phyloP scores from a whole-genome alignment of 2,888 invertebrate species.

The Heliothis peltigera region DNA sequence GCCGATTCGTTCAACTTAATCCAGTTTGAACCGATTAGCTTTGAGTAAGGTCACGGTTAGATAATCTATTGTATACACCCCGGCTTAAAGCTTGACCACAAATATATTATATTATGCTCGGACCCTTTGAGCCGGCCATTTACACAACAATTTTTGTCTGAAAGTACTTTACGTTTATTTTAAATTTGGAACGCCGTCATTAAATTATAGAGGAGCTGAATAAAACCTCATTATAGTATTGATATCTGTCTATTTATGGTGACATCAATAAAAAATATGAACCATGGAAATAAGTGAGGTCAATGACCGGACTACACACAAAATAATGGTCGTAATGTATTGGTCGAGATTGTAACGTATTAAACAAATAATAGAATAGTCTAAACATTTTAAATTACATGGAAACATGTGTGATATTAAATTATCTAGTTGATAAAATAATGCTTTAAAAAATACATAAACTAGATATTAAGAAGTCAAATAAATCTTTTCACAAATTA shows the following conservation, averaged over 20 bases:
- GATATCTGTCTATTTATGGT: slow-evolving; percentile 28
- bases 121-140: slow-evolving; percentile 1
- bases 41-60: slow-evolving; percentile 38
- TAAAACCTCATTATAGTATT: slow-evolving; percentile 22
- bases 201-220: slow-evolving; percentile 5
- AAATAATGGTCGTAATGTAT: slow-evolving; percentile 7
- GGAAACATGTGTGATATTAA: slow-evolving; percentile 1
- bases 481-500: slow-evolving; percentile 38
- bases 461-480: not conserved
- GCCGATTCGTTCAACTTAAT: slow-evolving; percentile 55
- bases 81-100: slow-evolving; percentile 25
- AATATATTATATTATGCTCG: slow-evolving; percentile 11
- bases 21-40: slow-evolving; percentile 48
- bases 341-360: slow-evolving; percentile 1
- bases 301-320: slow-evolving; percentile 3
- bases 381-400: slow-evolving; percentile 23
- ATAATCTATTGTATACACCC: slow-evolving; percentile 39
- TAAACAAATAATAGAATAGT: slow-evolving; percentile 9
- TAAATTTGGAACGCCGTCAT: slow-evolving; percentile 1
- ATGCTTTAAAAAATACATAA: slow-evolving; percentile 8
- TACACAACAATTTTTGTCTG: not conserved
- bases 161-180: not conserved
- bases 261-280: slow-evolving; percentile 11
- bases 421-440: slow-evolving; percentile 12
- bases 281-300: slow-evolving; percentile 14